phyloP scores from a whole-genome alignment of 2,888 invertebrate genomes.

The Andrena marginata region DNA sequence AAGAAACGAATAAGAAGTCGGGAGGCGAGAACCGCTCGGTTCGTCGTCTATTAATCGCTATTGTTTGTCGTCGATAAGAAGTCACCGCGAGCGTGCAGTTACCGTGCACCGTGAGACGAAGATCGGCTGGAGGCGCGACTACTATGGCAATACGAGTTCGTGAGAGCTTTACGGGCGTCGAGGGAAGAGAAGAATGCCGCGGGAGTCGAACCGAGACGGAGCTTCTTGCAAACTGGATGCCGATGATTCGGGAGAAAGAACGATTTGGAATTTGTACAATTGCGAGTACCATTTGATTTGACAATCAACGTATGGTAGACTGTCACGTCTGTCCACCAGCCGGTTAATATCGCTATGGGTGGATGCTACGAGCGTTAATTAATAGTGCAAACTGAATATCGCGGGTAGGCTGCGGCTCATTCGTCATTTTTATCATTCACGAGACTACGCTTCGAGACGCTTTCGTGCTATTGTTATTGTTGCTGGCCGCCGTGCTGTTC shows the following conservation, averaged over 20 bases:
- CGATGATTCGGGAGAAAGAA: not conserved
- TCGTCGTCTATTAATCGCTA: not conserved
- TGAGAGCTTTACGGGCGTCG: not conserved
- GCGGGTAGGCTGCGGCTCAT: constrained; percentile 6
- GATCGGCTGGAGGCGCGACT: not conserved
- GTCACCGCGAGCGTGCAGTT: not conserved
- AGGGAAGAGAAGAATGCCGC: not conserved
- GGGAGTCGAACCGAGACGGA: not conserved
- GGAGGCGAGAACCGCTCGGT: not conserved
- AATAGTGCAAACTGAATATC: constrained; percentile 15
- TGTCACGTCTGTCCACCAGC: constrained; percentile 19
- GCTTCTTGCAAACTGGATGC: not conserved
- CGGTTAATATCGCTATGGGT: constrained; percentile 20
- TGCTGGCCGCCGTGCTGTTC: constrained; percentile 66
- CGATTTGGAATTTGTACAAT: constrained; percentile 14
- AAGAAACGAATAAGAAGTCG: not conserved
- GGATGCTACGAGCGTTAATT: constrained; percentile 36
- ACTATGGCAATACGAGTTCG: not conserved
- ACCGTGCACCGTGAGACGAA: not conserved
- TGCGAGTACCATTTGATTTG: constrained; percentile 4
- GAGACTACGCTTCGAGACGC: constrained; percentile 78
- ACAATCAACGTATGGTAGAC: constrained; percentile 22
- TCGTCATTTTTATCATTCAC: constrained; percentile 61
- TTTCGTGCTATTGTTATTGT: constrained; percentile 72
- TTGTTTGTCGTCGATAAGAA: not conserved